Conservation (phyloP, 53 echinoderm and acorn worm species). For the Antedon mediterranea region DNA sequence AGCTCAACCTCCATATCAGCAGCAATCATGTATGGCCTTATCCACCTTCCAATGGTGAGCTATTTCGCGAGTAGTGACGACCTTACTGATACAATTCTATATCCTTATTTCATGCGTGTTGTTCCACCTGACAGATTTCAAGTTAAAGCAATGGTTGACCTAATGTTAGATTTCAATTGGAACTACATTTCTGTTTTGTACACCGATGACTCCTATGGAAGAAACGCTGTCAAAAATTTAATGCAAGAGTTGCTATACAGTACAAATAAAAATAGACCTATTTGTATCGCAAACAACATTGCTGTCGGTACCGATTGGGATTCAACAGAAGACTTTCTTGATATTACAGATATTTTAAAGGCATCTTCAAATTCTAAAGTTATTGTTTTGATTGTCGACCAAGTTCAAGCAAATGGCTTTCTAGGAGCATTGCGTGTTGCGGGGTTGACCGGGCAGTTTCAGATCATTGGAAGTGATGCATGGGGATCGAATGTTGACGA, state of each 20-base stretch:
- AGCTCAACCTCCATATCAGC: slow-evolving; percentile 30
- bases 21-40: slow-evolving; percentile 19
- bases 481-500: slow-evolving; percentile 72
- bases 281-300: slow-evolving; percentile 27
- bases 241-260: slow-evolving; percentile 3
- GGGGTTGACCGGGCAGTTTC: slow-evolving; percentile 20
- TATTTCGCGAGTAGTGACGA: slow-evolving; percentile 41
- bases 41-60: slow-evolving; percentile 25
- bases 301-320: background rate
- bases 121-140: slow-evolving; percentile 31
- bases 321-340: background rate
- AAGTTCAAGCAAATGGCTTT: slow-evolving; percentile 38
- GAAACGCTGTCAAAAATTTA: slow-evolving; percentile 27
- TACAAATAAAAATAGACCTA: background rate
- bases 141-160: slow-evolving; percentile 30
- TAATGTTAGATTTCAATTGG: slow-evolving; percentile 25
- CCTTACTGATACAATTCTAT: slow-evolving; percentile 10
- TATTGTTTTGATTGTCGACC: slow-evolving; percentile 38
- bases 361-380: slow-evolving; percentile 25
- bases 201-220: slow-evolving; percentile 38
- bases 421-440: slow-evolving; percentile 20
- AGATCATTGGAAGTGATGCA: slow-evolving; percentile 68
- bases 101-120: slow-evolving; percentile 34
- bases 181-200: slow-evolving; percentile 33
- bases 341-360: background rate